Evolutionary conservation across 2,797 vertebrate species (phyloP), one percentile per base, ranked within the genome.

Genomic region (Sphenopsis melanotis): DNA sequence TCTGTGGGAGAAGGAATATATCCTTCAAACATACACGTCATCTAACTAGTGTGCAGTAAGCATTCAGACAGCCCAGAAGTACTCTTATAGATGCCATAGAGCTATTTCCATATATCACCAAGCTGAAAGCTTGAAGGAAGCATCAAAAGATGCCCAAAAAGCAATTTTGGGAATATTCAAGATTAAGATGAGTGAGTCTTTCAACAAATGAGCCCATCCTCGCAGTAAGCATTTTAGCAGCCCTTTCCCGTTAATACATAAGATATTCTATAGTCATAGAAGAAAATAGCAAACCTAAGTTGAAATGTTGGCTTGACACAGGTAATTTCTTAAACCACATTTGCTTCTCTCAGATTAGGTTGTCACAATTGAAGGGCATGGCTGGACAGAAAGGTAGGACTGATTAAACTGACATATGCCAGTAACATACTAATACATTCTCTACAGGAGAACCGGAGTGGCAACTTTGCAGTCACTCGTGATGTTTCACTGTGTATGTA

Each of bases 351-450:
- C 49, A 72, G 55, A 97, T 95, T 93, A 86, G 55, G 15, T 53
- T 95, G 76, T 84, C 69, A 94, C 41, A 90, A 92, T 30, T 56
- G 52, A 95, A 84, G 83, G 80, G 74, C 59, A 59, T 1, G 3
- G 34, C 44, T 70, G 52, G 70, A 90, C 79, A 93, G 70, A 81
- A n/a, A 91, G 50, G 63, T 36, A 61, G 65, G 61, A 82, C 69
- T 90, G 79, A 96, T 96, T 95, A 88, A 96, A 92, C 52, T 82
- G 83, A 82, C 89, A 93, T 52, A 68, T 76, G 70, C 47, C 95
- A 91, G 61, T 86, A 90, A 90, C 22, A 66, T 56, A 60, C n/a
- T 81, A 78, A 55, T 56, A 32, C n/a, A 41, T 70, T 89, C 41
- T 55, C 53, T 81, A 15, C 65, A 70, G 74, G 70, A 83, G 63